Base-by-base conservation (phyloP, 1,140 invertebrate genomes). In the Coenobita brevimanus region DNA sequence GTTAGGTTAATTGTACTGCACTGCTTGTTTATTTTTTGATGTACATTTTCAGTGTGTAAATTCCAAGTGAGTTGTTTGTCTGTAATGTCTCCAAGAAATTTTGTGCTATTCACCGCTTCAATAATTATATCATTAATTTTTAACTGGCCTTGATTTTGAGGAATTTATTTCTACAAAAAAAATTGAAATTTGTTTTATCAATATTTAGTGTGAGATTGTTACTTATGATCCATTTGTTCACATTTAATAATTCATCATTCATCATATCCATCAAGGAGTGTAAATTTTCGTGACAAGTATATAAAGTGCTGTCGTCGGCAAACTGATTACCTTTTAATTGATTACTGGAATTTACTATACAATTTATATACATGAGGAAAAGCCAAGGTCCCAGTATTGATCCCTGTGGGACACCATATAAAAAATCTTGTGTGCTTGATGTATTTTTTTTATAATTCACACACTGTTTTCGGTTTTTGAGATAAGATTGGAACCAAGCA, bases 341-440 rank as follows among this genome's bases (percentile, higher is more conserved):
- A 15, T 41, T 24, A 75, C 71, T 75, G 38, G 6, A 75, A 41
- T 75, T 6, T 38, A 75, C 71, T 24, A 75, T 75, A 75, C 41
- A 21, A 75, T 75, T 75, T 75, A 75, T 41, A 24, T 21, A 75
- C 21, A 75, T 38, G 8, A 75, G 24, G 21, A 75, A 75, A 24
- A 75, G 21, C 3, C 33, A 24, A 6, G 36, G 71, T 8, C 71
- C 71, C 43, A 38, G 43, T 27, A 75, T 43, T 8, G 71, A 75
- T 38, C 71, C 71, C 41, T 75, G 71, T 17, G 71, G 71, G 15
- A 75, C 71, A 75, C 71, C 71, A 75, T 41, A 41, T 41, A 21
- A 38, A 41, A 75, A n/a, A 75, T n/a, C 10, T 75, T 75, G 33
- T 38, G 17, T 75, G n/a, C n/a, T 21, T 41, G 71, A 75, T 21